Evolutionary conservation across 2,888 invertebrate genomes (phyloP).

Genomic region (Drosophila cracens): DNA sequence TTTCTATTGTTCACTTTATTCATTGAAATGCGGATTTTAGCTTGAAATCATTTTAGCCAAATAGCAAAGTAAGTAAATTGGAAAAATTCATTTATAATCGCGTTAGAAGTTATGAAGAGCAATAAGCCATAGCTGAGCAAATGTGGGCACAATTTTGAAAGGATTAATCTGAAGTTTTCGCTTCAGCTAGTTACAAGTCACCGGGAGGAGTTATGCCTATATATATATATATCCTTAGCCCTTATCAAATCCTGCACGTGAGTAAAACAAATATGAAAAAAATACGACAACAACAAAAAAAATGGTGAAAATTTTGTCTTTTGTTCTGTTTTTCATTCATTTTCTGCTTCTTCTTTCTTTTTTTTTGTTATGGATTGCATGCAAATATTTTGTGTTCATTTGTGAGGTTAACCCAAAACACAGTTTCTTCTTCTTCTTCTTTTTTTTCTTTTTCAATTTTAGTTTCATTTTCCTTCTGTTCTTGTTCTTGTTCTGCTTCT

Average conservation of each 20-base stretch:
- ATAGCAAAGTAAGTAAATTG: background rate
- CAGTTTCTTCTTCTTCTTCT: slow-evolving; percentile 5
- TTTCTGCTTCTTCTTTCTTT: background rate
- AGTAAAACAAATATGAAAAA: background rate
- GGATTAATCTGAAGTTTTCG: background rate
- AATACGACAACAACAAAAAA: background rate
- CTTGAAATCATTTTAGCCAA: background rate
- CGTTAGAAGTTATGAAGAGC: background rate
- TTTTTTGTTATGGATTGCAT: slow-evolving; percentile 23
- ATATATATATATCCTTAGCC: background rate
- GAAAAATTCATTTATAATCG: background rate
- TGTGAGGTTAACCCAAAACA: slow-evolving; percentile 26
- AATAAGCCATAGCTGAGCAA: background rate
- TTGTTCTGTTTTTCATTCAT: slow-evolving; percentile 36
- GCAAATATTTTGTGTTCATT: slow-evolving; percentile 50
- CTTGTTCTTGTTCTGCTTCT: slow-evolving; percentile 5
- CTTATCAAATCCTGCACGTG: background rate
- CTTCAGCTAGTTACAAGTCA: background rate
- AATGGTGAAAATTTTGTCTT: slow-evolving; percentile 13
- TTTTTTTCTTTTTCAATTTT: background rate
- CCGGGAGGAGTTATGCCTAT: background rate
- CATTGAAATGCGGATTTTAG: background rate
- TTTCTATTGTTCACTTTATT: slow-evolving; percentile 4
- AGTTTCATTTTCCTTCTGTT: slow-evolving; percentile 4
- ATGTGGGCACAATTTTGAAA: background rate